Base-by-base conservation (phyloP, 1,140 invertebrate species). In the Druon quercuslanigerum region DNA sequence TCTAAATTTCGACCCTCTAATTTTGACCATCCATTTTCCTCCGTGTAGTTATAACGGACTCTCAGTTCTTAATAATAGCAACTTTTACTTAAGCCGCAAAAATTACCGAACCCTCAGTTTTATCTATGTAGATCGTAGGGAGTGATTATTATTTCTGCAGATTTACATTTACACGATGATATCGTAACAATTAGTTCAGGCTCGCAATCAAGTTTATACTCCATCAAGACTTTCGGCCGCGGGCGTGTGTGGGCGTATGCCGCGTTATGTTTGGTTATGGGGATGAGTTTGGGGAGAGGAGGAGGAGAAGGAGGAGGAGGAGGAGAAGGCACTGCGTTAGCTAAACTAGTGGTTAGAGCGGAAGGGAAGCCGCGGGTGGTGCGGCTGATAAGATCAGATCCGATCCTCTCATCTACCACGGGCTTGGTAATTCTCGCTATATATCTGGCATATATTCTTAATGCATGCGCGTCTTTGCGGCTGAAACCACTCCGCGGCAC, bases 351-450 rank as follows among this genome's bases (percentile, higher is more conserved):
- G 74, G 82, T 76, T 77, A 81, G 77, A 83, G 78, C 84, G 85
- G 83, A 89, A 87, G 84, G 79, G 80, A 87, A 86, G 73, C 87
- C 83, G 82, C 85, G 86, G 84, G 86, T 86, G 85, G 84, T 81
- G 79, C 73, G 74, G 60, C 71, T 54, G 82, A 86, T 87, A 86
- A 17, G 79, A 88, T 89, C 88, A 78, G 76, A 82, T 83, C 83
- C 81, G 83, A 86, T 87, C 82, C 85, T 82, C 83, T 83, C 73
- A 84, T 83, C 81, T 82, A 87, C 81, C 80, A 79, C 74, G 60
- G 80, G 82, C 79, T 79, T 79, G 83, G 77, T 82, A 80, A 80
- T 86, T 86, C 83, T 86, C 85, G 83, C 83, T 85, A 75, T 82
- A 40, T 72, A 33, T 33, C 25, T 66, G 25, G 16, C 25, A 66